phyloP scores from a whole-genome alignment of 2,888 invertebrate species.

The Pinctada fucata region DNA sequence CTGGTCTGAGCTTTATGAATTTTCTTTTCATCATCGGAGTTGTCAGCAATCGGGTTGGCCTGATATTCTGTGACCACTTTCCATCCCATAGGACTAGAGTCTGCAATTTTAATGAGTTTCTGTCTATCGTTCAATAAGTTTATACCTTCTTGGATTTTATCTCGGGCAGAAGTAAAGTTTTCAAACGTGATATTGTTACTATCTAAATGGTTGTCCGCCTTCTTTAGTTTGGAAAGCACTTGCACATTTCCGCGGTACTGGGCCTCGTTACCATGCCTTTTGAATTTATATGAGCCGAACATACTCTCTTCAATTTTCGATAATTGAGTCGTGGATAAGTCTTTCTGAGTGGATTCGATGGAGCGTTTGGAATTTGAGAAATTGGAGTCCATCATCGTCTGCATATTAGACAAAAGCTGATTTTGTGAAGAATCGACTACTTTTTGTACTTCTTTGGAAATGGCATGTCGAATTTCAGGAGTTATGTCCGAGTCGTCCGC shows the following conservation, averaged over 20 bases:
- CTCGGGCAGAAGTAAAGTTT: conserved; percentile 18
- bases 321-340: conserved; percentile 2
- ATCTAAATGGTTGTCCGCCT: conserved; percentile 1
- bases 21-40: conserved; percentile 25
- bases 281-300: background rate
- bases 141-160: conserved; percentile 37
- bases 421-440: conserved; percentile 1
- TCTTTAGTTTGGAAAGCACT: background rate
- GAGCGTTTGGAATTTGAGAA: background rate
- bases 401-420: background rate
- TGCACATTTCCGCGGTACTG: conserved; percentile 19
- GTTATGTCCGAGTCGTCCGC: background rate
- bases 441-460: background rate
- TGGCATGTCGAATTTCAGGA: background rate
- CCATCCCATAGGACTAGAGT: conserved; percentile 23
- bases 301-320: background rate
- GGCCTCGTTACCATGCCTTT: conserved; percentile 32
- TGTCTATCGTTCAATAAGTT: conserved; percentile 16
- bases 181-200: background rate
- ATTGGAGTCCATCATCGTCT: conserved; percentile 1
- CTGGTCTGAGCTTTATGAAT: conserved; percentile 28
- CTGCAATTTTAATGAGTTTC: conserved; percentile 25
- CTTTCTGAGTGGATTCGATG: conserved; percentile 7
- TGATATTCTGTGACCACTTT: conserved; percentile 27
- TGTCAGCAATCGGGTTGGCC: conserved; percentile 8